Conservation (phyloP, 1,140 invertebrate genomes). For the Panulirus ornatus region DNA sequence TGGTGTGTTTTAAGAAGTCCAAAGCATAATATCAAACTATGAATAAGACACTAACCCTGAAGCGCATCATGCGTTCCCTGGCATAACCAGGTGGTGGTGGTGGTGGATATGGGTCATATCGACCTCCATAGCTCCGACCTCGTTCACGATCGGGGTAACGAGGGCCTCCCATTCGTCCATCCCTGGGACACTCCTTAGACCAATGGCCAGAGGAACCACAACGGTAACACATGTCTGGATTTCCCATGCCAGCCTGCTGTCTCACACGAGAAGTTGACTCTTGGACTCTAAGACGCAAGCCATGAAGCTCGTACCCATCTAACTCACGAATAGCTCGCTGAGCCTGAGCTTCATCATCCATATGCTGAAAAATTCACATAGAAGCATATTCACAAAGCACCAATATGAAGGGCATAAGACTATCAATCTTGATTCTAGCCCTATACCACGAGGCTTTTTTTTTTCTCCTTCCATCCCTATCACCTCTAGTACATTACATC, state of each 20-base stretch:
- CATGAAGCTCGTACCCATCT: conserved; percentile 73
- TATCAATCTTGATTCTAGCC: too few relatives aligned
- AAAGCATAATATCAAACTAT: too few relatives aligned
- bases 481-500: too few relatives aligned
- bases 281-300: conserved; percentile 72
- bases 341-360: conserved; percentile 71
- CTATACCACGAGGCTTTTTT: too few relatives aligned
- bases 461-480: too few relatives aligned
- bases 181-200: conserved; percentile 74
- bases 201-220: conserved; percentile 74
- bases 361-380: conserved; percentile 73
- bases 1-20: too few relatives aligned
- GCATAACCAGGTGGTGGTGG: conserved; percentile 72
- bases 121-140: conserved; percentile 56
- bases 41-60: conserved; percentile 53
- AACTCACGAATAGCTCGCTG: conserved; percentile 71
- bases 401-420: too few relatives aligned
- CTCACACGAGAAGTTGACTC: conserved; percentile 74
- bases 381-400: too few relatives aligned
- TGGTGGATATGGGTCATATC: conserved; percentile 69
- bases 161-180: conserved; percentile 44
- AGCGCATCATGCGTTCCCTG: conserved; percentile 73
- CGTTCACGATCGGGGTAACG: conserved; percentile 51
- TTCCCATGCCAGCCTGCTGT: conserved; percentile 74
- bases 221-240: conserved; percentile 75